Percentiles rank a stretch among this genome's conserved stretches.
These are phyloP conservation scores for Aspidiotus rigidus DNA, from an alignment of 2,888 invertebrate genomes.

Conservation along the genomic window DNA sequence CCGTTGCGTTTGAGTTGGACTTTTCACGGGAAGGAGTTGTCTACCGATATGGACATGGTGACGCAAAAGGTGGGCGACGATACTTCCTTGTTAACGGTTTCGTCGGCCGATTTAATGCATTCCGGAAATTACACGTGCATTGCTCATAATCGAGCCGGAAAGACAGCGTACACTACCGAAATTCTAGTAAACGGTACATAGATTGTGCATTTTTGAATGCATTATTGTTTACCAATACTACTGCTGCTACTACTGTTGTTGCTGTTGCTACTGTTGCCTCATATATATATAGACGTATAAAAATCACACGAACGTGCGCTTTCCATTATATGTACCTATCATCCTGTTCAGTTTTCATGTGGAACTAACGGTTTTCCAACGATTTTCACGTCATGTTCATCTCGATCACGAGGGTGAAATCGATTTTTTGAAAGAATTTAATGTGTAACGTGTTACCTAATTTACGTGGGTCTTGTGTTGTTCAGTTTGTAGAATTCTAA, in stretches of 20 bases:
- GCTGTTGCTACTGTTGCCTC: too few relatives aligned
- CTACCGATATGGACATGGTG: conserved; percentile 33
- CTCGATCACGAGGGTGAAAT: too few relatives aligned
- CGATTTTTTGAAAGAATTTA: too few relatives aligned
- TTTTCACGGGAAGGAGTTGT: conserved; percentile 49
- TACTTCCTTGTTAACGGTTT: conserved; percentile 49
- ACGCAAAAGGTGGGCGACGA: conserved; percentile 35
- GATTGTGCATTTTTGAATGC: background rate
- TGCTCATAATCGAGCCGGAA: conserved; percentile 52
- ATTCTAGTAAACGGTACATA: conserved; percentile 26
- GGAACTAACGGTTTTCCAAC: background rate
- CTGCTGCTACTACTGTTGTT: too few relatives aligned
- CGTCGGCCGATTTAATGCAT: conserved; percentile 60
- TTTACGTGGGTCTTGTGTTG: too few relatives aligned
- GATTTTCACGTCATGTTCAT: too few relatives aligned
- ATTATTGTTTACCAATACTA: background rate
- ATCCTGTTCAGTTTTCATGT: background rate
- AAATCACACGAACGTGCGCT: background rate
- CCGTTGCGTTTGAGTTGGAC: conserved; percentile 43
- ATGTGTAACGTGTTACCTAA: too few relatives aligned
- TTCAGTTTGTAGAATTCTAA: too few relatives aligned
- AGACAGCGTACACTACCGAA: conserved; percentile 29
- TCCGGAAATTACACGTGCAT: conserved; percentile 51
- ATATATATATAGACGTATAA: too few relatives aligned
- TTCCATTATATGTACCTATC: background rate